Percentiles rank a stretch among this genome's conserved stretches.
Evolutionary conservation across 2,113 vertebrate genomes (phyloP).

Genomic region (Ptyas mucosa): DNA sequence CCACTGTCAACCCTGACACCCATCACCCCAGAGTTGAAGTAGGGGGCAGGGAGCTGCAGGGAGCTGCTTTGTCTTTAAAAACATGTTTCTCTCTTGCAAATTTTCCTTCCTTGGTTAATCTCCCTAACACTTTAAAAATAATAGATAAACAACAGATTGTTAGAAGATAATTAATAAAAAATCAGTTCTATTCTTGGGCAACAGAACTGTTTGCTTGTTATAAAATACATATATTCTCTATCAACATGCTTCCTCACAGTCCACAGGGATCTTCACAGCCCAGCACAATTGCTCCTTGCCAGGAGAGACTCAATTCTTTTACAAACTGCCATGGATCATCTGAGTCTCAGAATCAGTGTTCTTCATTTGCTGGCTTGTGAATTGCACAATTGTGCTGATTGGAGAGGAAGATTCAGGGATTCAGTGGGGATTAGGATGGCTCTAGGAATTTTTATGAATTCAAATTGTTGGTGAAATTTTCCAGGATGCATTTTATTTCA

Average conservation of each 20-base stretch:
- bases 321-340: conserved; percentile 25
- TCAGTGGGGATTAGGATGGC: neutral
- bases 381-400: neutral
- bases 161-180: conserved; percentile 51
- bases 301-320: conserved; percentile 51
- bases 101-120: conserved; percentile 31
- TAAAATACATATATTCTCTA: neutral
- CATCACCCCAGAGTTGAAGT: too few species aligned
- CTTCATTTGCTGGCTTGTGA: neutral
- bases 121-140: conserved; percentile 27
- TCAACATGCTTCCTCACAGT: conserved; percentile 19
- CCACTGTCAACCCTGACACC: too few species aligned
- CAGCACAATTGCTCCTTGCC: conserved; percentile 37
- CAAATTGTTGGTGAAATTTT: neutral
- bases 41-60: too few species aligned
- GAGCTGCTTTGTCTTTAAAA: too few species aligned
- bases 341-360: neutral
- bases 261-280: conserved; percentile 26
- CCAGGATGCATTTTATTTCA: neutral
- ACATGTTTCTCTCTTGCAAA: neutral
- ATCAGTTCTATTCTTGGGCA: conserved; percentile 15
- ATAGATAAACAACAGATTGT: conserved; percentile 46
- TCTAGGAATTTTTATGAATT: neutral
- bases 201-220: neutral
- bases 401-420: neutral